Percentiles rank a stretch among this genome's conserved stretches.
Conservation (phyloP, 2,113 vertebrate genomes). For the Apaloderma vittatum region DNA sequence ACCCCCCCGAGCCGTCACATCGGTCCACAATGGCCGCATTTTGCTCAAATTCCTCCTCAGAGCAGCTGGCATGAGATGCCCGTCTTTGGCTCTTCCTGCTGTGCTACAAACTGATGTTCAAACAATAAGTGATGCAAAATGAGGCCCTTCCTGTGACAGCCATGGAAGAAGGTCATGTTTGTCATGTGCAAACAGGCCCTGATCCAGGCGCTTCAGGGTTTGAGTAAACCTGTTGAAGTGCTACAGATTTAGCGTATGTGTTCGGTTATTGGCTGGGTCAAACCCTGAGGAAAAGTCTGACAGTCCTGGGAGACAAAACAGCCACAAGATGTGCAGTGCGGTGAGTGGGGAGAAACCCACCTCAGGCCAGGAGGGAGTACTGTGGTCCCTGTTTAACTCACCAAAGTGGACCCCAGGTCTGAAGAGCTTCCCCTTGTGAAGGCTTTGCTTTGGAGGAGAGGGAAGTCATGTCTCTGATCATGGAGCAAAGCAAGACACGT, state of each 20-base stretch:
- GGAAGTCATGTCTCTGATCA: neutral
- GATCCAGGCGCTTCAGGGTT: neutral
- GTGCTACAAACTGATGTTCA: neutral
- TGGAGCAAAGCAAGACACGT: neutral
- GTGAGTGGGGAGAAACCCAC: accelerated
- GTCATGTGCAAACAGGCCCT: neutral
- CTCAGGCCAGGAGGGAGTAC: accelerated
- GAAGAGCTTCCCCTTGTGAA: neutral
- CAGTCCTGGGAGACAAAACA: neutral
- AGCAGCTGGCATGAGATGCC: neutral
- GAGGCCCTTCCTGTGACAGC: constrained; percentile 3
- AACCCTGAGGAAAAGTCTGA: neutral
- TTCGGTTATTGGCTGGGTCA: neutral
- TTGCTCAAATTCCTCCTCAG: neutral
- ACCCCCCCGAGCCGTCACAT: accelerated
- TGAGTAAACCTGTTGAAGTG: neutral
- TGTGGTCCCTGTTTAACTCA: accelerated
- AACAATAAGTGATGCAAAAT: neutral
- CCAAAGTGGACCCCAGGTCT: neutral
- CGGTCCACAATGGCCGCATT: accelerated
- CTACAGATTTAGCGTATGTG: neutral
- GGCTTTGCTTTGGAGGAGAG: neutral
- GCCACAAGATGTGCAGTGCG: accelerated
- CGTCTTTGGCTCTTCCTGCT: neutral
- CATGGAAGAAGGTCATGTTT: accelerated